Base-by-base conservation (phyloP, 2,888 invertebrate genomes). In the Ernsta delagoae region DNA sequence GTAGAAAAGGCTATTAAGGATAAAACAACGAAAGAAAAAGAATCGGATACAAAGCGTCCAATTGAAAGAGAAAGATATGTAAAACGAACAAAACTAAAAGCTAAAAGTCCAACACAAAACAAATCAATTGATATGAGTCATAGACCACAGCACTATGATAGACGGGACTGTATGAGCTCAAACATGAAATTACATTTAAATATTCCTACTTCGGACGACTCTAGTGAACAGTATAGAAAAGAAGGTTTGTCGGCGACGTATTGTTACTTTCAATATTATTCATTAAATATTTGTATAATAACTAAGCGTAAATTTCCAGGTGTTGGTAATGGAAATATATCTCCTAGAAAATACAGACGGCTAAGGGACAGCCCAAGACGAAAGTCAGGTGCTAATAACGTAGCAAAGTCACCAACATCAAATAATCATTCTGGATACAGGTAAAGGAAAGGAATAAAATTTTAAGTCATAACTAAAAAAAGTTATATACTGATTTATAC, bases 331-430 rank as follows among this genome's bases (percentile, higher is more conserved):
- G 94, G 94, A 57, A 93, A 89, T 77, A 77, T 92, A 72, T 95
- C 95, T 9, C 94, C 95, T 57, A 94, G 95, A 73, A 95, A 95
- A 84, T 92, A 93, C 72, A 94, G 95, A 78, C 94, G 96, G 71
- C 88, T 94, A 68, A 91, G 96, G 70, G 96, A 96, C 71, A 95
- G 95, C 79, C 95, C 95, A 0, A 86, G 96, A 78, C 93, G 96
- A 80, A 96, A 96, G 86, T 95, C 95, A 39, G 88, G 87, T n/a
- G 86, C 94, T 72, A 93, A 92, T 75, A 90, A 93, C 59, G 85
- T 87, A 66, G 94, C 94, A 0, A 94, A 95, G 80, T 95, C 95
- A 56, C 95, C 95, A 8, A 93, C 87, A 59, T 74, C 81, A 16
- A 89, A 80, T 71, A 94, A 90, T 71, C 89, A 90, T 74, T 84